These are phyloP conservation scores for Lordiphosa collinella DNA, from an alignment of 1,140 invertebrate genomes.

Conservation along the genomic window DNA sequence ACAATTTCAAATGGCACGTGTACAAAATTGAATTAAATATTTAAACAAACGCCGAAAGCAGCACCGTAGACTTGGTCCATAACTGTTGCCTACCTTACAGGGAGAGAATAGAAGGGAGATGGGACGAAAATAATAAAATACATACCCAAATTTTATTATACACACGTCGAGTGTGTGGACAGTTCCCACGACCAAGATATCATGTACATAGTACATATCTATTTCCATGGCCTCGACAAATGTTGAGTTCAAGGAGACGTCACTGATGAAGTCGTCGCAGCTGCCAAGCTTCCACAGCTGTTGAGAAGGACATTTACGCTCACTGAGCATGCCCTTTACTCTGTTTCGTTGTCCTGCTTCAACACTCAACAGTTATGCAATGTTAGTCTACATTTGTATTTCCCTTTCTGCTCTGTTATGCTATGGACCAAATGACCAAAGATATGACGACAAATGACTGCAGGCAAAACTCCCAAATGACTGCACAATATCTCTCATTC, in stretches of 20 bases:
- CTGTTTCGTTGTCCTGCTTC: conserved; percentile 22
- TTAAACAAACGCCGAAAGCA: conserved; percentile 21
- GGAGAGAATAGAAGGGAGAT: neutral
- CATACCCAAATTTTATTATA: conserved; percentile 2
- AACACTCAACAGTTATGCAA: conserved; percentile 65
- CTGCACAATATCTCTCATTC: neutral
- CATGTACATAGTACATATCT: too few relatives aligned
- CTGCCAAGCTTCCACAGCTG: conserved; percentile 55
- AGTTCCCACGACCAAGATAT: neutral
- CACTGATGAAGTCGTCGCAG: conserved; percentile 43
- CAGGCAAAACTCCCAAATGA: neutral
- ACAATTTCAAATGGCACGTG: conserved; percentile 3
- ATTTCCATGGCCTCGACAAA: conserved; percentile 52
- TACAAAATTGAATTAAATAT: conserved; percentile 40
- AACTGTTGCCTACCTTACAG: conserved; percentile 41
- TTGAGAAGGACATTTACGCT: conserved; percentile 49
- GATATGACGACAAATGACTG: conserved; percentile 49
- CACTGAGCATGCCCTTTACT: conserved; percentile 5
- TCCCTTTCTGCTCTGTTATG: conserved; percentile 9
- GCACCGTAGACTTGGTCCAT: conserved; percentile 1
- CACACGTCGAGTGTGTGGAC: conserved; percentile 4
- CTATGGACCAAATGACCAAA: conserved; percentile 6
- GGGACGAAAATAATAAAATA: neutral
- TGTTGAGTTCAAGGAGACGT: conserved; percentile 77
- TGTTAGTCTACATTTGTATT: conserved; percentile 30